These are phyloP conservation scores for Neoitamus cyanurus DNA, from an alignment of 2,888 invertebrate species.

Conservation along the genomic window DNA sequence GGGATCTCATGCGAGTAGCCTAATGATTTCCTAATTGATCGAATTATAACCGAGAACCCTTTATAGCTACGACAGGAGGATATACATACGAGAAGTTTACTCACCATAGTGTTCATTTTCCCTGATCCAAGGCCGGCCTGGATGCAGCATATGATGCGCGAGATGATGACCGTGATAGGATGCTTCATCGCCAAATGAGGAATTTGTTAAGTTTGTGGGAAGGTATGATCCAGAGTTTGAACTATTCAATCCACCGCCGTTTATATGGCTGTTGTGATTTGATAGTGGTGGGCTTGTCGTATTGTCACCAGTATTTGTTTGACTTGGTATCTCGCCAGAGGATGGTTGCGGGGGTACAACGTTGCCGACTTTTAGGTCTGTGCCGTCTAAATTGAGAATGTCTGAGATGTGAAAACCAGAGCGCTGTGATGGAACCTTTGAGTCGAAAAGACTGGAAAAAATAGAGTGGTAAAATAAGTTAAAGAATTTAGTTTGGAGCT, in stretches of 20 bases:
- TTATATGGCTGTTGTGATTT: constrained; percentile 52
- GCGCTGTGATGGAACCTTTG: constrained; percentile 71
- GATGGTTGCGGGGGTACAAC: constrained; percentile 40
- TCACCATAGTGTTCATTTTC: constrained; percentile 65
- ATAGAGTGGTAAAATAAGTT: not conserved
- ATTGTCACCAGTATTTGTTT: constrained; percentile 13
- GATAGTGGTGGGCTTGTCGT: not conserved
- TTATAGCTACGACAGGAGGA: not conserved
- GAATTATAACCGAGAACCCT: not conserved
- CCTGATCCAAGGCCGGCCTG: constrained; percentile 62
- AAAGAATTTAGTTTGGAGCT: not conserved
- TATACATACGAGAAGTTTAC: constrained; percentile 51
- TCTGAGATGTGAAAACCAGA: constrained; percentile 93
- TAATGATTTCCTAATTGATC: constrained; percentile 45
- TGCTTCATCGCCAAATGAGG: constrained; percentile 62
- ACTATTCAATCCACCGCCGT: constrained; percentile 2
- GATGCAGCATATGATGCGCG: constrained; percentile 64
- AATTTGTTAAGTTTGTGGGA: constrained; percentile 56
- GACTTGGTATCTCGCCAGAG: constrained; percentile 23
- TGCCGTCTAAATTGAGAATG: constrained; percentile 88
- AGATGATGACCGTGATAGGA: constrained; percentile 63
- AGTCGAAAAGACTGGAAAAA: constrained; percentile 78
- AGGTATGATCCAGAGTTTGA: constrained; percentile 27
- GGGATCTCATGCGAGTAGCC: not conserved
- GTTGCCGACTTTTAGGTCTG: constrained; percentile 59